A percentile compares a stretch with the other conserved stretches of the same genome.
phyloP scores from a whole-genome alignment of 2,113 vertebrate species.

The Clarias batrachus region DNA sequence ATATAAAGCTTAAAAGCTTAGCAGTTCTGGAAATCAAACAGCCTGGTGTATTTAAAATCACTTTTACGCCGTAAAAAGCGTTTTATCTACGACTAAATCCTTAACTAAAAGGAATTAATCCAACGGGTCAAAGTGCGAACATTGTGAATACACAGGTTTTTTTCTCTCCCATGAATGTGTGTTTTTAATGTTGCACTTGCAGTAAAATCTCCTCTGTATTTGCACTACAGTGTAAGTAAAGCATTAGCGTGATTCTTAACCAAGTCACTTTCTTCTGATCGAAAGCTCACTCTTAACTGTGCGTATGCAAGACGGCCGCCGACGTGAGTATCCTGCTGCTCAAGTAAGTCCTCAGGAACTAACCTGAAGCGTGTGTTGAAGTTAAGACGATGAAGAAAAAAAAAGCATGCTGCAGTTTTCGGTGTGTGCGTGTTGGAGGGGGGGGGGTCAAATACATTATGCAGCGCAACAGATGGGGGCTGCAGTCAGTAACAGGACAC shows the following conservation, averaged over 20 bases:
- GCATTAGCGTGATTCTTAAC: not conserved
- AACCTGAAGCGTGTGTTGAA: not conserved
- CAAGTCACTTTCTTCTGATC: not conserved
- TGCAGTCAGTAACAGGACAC: not conserved
- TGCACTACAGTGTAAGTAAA: not conserved
- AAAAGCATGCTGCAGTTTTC: not conserved
- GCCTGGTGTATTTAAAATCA: not conserved
- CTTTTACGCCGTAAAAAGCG: not conserved
- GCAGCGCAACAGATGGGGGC: constrained; percentile 18
- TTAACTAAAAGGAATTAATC: no score
- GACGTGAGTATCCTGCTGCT: not conserved
- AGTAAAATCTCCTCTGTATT: not conserved
- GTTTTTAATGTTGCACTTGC: no score
- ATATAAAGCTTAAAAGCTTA: not conserved
- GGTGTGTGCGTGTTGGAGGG: not conserved
- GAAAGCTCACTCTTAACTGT: not conserved
- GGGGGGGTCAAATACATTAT: not conserved
- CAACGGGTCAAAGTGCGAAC: no score
- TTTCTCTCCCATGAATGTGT: no score
- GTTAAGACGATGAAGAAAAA: not conserved
- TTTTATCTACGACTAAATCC: not conserved
- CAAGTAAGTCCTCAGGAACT: not conserved
- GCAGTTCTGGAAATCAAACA: not conserved
- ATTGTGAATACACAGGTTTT: no score
- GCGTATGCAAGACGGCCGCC: not conserved